Evolutionary conservation across 2,888 invertebrate species (phyloP).

Genomic region (Dioctria rufipes): DNA sequence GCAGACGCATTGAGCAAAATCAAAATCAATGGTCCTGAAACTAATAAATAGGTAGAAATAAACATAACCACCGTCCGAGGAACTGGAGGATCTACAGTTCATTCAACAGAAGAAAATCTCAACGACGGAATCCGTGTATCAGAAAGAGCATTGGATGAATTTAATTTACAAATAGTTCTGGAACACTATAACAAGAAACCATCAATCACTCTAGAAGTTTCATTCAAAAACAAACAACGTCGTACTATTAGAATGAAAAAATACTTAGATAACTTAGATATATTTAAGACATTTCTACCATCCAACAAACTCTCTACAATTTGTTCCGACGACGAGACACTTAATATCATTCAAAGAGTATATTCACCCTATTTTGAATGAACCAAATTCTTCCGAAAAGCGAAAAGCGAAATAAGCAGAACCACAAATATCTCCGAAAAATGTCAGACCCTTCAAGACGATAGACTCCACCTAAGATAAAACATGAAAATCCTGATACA

Average conservation of each 20-base stretch:
- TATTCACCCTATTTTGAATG: too few relatives aligned
- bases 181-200: conserved; percentile 36
- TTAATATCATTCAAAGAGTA: too few relatives aligned
- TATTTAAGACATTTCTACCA: conserved; percentile 34
- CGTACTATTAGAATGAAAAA: background rate
- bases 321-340: too few relatives aligned
- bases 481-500: too few relatives aligned
- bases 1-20: conserved; percentile 58
- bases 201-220: conserved; percentile 50
- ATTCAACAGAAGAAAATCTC: conserved; percentile 50
- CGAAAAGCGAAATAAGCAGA: too few relatives aligned
- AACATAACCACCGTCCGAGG: background rate
- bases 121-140: conserved; percentile 46
- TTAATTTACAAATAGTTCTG: conserved; percentile 57
- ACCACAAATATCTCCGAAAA: too few relatives aligned
- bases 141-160: conserved; percentile 58
- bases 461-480: too few relatives aligned
- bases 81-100: too few relatives aligned
- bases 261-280: background rate
- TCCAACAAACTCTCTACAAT: conserved; percentile 42
- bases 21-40: background rate
- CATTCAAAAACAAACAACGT: conserved; percentile 55
- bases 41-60: background rate
- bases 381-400: too few relatives aligned
- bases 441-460: too few relatives aligned